Base-by-base conservation (phyloP, 2,113 vertebrate genomes). In the Lathamus discolor region DNA sequence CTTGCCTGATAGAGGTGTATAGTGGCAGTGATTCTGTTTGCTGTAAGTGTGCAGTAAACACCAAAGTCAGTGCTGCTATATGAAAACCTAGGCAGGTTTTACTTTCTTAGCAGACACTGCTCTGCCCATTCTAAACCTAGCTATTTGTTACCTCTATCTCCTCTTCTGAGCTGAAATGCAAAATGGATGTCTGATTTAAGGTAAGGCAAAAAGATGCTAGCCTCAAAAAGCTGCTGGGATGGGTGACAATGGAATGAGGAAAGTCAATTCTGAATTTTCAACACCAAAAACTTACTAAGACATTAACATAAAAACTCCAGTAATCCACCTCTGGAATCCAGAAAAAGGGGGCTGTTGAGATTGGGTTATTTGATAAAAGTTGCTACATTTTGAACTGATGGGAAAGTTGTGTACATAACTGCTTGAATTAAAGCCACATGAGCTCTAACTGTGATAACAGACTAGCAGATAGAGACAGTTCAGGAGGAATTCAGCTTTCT, bases 31-130 rank as follows among this genome's bases (percentile, higher is more conserved):
- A 35, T 7, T 44, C 13, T n/a, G 6, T 63, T 59, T 78, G 6
- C 39, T 29, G 0, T 0, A 4, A 13, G 7, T 6, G 11, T 9
- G 1, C 6, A 35, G 12, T 28, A 37, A 25, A 10, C 13, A 33
- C 14, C 51, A 12, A 72, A 63, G 11, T 80, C 48, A 62, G 13
- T 5, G 11, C 20, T 76, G 16, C 13, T 4, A 0, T 24, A 44
- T 39, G 55, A 75, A 93, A 83, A 33, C 19, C 9, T 55, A 15
- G 14, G 4, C 37, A 72, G 14, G 4, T 59, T 94, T 88, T 49
- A 25, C 6, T 74, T 66, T 51, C 44, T 89, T 72, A 75, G 33
- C 15, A 78, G 31, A 51, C 25, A 7, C 3, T 64, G 5, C 10
- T 44, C 2, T 23, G 4, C 4, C 1, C 51, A 5, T 25, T 79